A percentile compares a stretch with the other conserved stretches of the same genome.
Evolutionary conservation across 1,140 invertebrate genomes (phyloP).

Genomic region (Drosophila busckii): DNA sequence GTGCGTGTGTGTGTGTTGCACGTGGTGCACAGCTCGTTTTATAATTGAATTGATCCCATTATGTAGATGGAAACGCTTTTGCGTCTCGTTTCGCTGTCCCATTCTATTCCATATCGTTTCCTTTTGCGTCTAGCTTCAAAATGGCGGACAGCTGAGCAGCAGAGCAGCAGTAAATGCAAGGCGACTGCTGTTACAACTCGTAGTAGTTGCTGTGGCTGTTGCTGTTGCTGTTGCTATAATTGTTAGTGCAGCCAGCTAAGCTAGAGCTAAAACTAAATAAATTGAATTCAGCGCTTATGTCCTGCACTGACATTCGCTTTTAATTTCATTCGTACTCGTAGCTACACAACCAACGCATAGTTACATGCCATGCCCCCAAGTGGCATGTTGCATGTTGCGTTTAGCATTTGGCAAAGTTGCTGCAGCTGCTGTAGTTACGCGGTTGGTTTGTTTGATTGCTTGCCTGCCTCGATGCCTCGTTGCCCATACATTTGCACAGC

Average conservation of each 20-base stretch:
- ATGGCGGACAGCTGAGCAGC: conserved; percentile 56
- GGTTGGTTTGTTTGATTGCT: conserved; percentile 56
- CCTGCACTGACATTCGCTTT: conserved; percentile 61
- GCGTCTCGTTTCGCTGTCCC: conserved; percentile 50
- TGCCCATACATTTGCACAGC: conserved; percentile 47
- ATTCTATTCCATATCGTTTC: conserved; percentile 35
- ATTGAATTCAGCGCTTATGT: conserved; percentile 72
- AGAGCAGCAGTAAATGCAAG: conserved; percentile 63
- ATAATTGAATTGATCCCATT: conserved; percentile 76
- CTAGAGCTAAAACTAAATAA: conserved; percentile 63
- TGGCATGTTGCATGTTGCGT: too few species aligned
- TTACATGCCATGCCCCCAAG: neutral
- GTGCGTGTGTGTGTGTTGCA: conserved; percentile 28
- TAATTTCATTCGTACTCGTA: conserved; percentile 69
- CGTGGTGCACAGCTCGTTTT: conserved; percentile 45
- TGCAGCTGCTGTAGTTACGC: conserved; percentile 12
- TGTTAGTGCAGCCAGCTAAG: conserved; percentile 23
- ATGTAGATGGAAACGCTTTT: conserved; percentile 74
- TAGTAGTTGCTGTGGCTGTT: neutral
- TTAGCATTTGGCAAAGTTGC: conserved; percentile 19
- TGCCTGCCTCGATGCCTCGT: too few species aligned
- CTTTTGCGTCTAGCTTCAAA: conserved; percentile 44
- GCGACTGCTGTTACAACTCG: conserved; percentile 15
- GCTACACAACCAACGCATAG: conserved; percentile 37
- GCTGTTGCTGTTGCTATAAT: conserved; percentile 21